Evolutionary conservation across 2,888 invertebrate species (phyloP).

Genomic region (Ligdia adustata): DNA sequence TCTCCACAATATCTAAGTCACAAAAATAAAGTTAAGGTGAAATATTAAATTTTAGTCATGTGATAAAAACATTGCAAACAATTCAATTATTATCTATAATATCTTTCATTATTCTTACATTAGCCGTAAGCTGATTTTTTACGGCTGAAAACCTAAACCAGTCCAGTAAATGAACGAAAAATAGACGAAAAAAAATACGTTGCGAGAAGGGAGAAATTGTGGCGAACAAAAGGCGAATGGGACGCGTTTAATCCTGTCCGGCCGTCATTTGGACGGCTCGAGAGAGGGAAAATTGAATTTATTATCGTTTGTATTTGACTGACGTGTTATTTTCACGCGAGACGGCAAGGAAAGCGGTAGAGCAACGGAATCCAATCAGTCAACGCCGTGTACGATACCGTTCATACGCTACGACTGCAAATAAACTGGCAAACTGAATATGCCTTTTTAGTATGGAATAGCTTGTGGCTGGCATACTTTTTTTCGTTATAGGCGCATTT

Average conservation of each 20-base stretch:
- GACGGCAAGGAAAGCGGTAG: constrained; percentile 58
- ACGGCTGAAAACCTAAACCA: constrained; percentile 44
- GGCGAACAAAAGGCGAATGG: constrained; percentile 77
- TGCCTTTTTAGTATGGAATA: constrained; percentile 56
- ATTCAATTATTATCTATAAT: too few species aligned
- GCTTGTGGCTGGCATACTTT: constrained; percentile 30
- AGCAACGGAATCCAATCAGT: constrained; percentile 76
- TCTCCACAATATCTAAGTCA: too few species aligned
- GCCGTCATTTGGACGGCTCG: constrained; percentile 69
- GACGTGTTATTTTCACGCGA: constrained; percentile 82
- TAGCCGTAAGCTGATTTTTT: constrained; percentile 47
- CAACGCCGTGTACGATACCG: constrained; percentile 63
- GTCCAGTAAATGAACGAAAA: constrained; percentile 48
- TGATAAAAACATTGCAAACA: too few species aligned
- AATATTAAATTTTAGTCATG: too few species aligned
- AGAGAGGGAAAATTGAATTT: constrained; percentile 80
- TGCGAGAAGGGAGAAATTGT: constrained; percentile 60
- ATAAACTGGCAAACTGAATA: constrained; percentile 62
- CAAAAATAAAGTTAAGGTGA: too few species aligned
- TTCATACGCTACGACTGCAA: constrained; percentile 52
- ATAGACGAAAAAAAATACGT: constrained; percentile 51
- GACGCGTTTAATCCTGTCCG: constrained; percentile 79
- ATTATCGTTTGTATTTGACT: constrained; percentile 82
- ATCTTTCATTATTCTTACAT: constrained; percentile 47
- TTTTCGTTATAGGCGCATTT: constrained; percentile 30